phyloP scores from a whole-genome alignment of 2,888 invertebrate genomes.

The Drosophila rubida region DNA sequence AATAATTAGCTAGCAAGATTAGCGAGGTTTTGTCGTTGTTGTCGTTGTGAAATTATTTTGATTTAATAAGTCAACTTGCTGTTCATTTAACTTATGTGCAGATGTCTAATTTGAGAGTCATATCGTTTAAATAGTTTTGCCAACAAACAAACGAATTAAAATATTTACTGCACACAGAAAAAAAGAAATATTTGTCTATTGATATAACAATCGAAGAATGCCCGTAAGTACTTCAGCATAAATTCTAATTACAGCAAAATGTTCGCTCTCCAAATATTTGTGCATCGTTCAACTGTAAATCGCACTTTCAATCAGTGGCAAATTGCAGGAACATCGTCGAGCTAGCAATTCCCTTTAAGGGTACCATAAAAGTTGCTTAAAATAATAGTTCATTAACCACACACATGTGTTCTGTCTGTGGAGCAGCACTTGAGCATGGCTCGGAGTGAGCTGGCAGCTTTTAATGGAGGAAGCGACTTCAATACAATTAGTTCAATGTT shows the following conservation, averaged over 20 bases:
- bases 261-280: not conserved
- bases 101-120: no score
- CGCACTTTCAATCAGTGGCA: not conserved
- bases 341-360: not conserved
- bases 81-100: no score
- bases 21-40: no score
- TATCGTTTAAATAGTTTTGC: no score
- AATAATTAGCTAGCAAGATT: no score
- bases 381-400: conserved; percentile 12
- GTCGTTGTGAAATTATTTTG: no score
- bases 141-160: no score
- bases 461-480: conserved; percentile 13
- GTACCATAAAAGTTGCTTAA: not conserved
- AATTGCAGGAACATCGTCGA: not conserved
- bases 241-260: not conserved
- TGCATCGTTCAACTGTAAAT: not conserved
- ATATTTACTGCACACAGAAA: no score
- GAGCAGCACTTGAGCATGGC: not conserved
- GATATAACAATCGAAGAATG: no score
- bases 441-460: not conserved
- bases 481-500: conserved; percentile 46
- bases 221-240: not conserved
- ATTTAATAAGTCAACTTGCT: no score
- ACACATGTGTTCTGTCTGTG: no score
- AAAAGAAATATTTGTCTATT: no score